These are phyloP conservation scores for Morinoia aosen DNA, from an alignment of 2,888 invertebrate species.

Conservation along the genomic window DNA sequence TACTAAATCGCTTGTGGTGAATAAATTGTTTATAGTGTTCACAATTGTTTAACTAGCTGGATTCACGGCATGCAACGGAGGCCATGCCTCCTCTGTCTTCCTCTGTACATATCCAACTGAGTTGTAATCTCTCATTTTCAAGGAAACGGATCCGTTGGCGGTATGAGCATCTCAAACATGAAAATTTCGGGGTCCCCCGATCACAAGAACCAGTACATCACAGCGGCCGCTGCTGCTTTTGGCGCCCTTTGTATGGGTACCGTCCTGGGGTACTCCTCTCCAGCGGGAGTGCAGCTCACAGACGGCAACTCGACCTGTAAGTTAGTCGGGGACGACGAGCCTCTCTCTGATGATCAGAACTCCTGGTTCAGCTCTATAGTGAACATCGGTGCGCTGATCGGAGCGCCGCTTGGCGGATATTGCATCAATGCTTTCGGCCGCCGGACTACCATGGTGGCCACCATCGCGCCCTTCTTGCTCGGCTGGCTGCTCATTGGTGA, in stretches of 20 bases:
- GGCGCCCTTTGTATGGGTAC: slow-evolving; percentile 62
- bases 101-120: no score
- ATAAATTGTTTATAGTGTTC: no score
- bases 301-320: slow-evolving; percentile 41
- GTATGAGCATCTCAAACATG: neutral
- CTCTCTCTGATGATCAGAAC: slow-evolving; percentile 56
- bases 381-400: slow-evolving; percentile 87
- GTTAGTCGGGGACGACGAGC: neutral
- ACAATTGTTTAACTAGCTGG: no score
- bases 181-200: neutral
- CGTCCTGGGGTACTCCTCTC: slow-evolving; percentile 64
- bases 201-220: slow-evolving; percentile 8
- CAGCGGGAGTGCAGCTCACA: slow-evolving; percentile 61
- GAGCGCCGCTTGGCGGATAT: slow-evolving; percentile 89
- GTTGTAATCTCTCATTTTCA: neutral
- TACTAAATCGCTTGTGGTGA: no score
- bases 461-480: slow-evolving; percentile 80
- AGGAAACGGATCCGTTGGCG: neutral
- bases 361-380: slow-evolving; percentile 77
- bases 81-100: no score
- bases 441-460: slow-evolving; percentile 82
- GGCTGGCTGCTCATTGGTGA: slow-evolving; percentile 80
- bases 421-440: slow-evolving; percentile 86
- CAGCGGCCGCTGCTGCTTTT: slow-evolving; percentile 58
- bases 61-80: no score